Percentiles rank a stretch among this genome's conserved stretches.
Conservation (phyloP, 2,113 vertebrate species). For the Oncorhynchus keta region DNA sequence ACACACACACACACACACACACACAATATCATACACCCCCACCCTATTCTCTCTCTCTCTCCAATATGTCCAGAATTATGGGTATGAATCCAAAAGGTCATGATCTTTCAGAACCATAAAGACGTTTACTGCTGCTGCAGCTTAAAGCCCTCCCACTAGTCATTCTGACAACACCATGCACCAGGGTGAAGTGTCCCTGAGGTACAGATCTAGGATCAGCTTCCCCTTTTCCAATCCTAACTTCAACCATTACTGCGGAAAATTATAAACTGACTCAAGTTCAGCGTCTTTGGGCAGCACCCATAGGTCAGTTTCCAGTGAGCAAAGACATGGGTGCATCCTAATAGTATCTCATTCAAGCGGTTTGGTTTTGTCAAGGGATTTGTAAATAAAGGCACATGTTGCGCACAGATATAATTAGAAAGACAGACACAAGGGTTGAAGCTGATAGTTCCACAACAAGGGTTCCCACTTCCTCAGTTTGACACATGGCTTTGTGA, state of each 20-base stretch:
- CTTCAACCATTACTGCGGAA: no score
- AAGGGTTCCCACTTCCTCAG: background rate
- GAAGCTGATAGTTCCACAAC: constrained; percentile 1
- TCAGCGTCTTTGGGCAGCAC: background rate
- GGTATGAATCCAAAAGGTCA: constrained; percentile 38
- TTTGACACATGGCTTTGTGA: background rate
- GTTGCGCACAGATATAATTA: background rate
- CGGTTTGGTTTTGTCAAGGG: background rate
- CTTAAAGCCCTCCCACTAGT: background rate
- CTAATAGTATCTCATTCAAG: background rate
- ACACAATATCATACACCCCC: background rate
- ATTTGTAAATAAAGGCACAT: constrained; percentile 9
- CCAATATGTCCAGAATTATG: constrained; percentile 20
- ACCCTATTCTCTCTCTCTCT: background rate
- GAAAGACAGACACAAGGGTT: background rate
- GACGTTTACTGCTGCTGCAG: constrained; percentile 1
- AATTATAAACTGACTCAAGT: no score
- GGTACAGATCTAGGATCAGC: no score
- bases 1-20: background rate
- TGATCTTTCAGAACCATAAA: constrained; percentile 46
- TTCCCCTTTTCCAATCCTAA: no score
- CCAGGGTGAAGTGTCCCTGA: background rate
- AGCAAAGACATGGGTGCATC: background rate
- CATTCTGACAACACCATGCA: background rate
- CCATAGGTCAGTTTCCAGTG: background rate